Conservation (phyloP, 2,113 vertebrate species). For the Ceyx margarethae region DNA sequence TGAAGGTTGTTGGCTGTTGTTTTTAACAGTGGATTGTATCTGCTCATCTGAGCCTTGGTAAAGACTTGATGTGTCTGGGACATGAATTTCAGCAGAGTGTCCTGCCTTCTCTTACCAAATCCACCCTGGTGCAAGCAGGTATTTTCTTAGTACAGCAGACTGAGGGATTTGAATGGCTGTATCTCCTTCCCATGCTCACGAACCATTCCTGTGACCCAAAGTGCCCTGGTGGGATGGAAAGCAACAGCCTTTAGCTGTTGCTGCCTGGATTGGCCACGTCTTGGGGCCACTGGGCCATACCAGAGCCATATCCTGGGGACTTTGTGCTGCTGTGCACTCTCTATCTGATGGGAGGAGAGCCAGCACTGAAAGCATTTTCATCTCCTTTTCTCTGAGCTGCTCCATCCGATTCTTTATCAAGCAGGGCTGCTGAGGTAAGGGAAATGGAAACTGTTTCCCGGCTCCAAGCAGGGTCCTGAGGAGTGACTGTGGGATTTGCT, state of each 20-base stretch:
- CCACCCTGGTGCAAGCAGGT: neutral
- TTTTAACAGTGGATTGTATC: neutral
- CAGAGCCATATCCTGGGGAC: neutral
- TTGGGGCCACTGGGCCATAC: neutral
- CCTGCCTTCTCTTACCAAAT: fast-evolving
- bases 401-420: slow-evolving; percentile 2
- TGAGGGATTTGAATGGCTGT: neutral
- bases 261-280: neutral
- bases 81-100: neutral
- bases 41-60: neutral
- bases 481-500: neutral
- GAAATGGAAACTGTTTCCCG: neutral
- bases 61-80: neutral
- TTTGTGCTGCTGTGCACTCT: neutral
- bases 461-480: neutral
- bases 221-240: neutral
- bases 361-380: neutral
- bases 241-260: neutral
- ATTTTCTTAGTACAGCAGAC: neutral
- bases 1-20: neutral
- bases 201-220: neutral
- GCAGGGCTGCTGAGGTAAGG: slow-evolving; percentile 33
- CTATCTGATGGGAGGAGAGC: slow-evolving; percentile 38
- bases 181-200: neutral
- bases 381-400: neutral